Evolutionary conservation across 2,113 vertebrate species (phyloP).

Genomic region (Alouatta palliata): DNA sequence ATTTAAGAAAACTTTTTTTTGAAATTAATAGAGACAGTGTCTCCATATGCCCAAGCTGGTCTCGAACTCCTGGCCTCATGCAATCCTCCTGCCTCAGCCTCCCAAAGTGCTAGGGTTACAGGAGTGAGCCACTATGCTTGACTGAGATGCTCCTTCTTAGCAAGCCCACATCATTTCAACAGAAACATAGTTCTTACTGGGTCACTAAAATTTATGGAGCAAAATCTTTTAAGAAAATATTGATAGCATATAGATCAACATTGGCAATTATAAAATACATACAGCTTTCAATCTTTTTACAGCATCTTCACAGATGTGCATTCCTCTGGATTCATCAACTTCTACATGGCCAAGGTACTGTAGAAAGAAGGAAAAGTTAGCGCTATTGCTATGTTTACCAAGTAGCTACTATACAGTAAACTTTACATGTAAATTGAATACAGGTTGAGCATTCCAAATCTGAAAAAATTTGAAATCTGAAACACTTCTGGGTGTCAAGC

Average conservation of each 20-base stretch:
- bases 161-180: conserved; percentile 52
- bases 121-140: too few relatives aligned
- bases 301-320: conserved; percentile 99
- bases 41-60: too few relatives aligned
- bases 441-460: not conserved
- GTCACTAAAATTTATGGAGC: not conserved
- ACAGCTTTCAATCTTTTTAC: conserved; percentile 99
- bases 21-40: too few relatives aligned
- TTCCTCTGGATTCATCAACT: conserved; percentile 98
- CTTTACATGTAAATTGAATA: not conserved
- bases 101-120: too few relatives aligned
- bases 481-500: not conserved
- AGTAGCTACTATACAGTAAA: not conserved
- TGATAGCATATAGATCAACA: conserved; percentile 58
- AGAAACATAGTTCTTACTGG: conserved; percentile 57
- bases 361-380: conserved; percentile 55
- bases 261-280: conserved; percentile 85
- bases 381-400: not conserved
- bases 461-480: not conserved
- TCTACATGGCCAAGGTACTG: conserved; percentile 98
- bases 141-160: conserved; percentile 54
- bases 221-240: conserved; percentile 46
- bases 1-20: too few relatives aligned
- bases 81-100: too few relatives aligned
- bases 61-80: too few relatives aligned